Conservation (phyloP, 2,113 vertebrate genomes). For the Alosa alosa region DNA sequence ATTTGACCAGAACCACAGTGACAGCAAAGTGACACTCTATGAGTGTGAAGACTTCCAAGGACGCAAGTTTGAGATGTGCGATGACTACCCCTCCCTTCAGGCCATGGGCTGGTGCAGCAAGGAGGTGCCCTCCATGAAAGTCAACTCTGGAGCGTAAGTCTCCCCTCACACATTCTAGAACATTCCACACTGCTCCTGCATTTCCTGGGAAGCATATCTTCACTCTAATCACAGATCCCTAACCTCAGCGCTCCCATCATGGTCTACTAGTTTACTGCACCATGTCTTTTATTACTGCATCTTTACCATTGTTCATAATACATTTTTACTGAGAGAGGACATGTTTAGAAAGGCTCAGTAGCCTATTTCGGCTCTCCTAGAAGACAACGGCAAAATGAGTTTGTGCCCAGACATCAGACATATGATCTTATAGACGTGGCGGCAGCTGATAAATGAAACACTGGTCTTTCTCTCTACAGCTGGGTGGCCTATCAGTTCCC, state of each 20-base stretch:
- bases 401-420: not conserved
- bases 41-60: slow-evolving; percentile 94
- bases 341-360: not conserved
- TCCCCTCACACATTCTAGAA: not conserved
- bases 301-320: not conserved
- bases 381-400: not conserved
- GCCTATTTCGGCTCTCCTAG: not conserved
- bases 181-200: not conserved
- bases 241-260: not conserved
- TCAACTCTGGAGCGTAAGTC: slow-evolving; percentile 92
- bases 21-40: slow-evolving; percentile 89
- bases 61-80: slow-evolving; percentile 89
- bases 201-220: not conserved
- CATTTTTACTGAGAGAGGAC: not conserved
- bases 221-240: not conserved
- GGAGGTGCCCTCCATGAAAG: slow-evolving; percentile 91
- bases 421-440: not conserved
- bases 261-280: not conserved
- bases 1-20: slow-evolving; percentile 84
- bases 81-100: slow-evolving; percentile 93
- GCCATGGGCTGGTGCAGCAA: slow-evolving; percentile 97
- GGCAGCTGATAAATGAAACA: slow-evolving; percentile 10
- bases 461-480: slow-evolving; percentile 60
- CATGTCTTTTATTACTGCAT: not conserved
- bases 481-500: slow-evolving; percentile 98